Percentiles rank a stretch among this genome's conserved stretches.
Conservation (phyloP, 1,140 invertebrate genomes). For the Dreissena rostriformis region DNA sequence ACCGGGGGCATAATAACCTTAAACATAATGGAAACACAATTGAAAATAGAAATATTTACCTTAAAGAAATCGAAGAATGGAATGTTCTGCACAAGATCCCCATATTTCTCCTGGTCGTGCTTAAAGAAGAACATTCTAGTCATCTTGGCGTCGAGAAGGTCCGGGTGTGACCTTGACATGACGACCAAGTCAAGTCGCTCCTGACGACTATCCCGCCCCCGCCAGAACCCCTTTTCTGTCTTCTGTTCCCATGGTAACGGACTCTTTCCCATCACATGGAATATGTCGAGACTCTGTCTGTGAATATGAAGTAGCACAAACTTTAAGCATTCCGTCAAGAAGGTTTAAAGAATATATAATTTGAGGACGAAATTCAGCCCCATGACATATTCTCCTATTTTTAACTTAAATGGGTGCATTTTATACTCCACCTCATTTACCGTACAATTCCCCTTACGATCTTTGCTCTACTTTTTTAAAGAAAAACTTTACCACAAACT, state of each 20-base stretch:
- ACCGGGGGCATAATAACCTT: background rate
- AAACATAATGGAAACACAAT: background rate
- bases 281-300: slow-evolving; percentile 93
- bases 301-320: no score
- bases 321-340: no score
- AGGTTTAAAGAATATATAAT: no score
- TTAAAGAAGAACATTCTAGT: slow-evolving; percentile 99
- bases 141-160: slow-evolving; percentile 94
- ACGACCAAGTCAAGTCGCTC: slow-evolving; percentile 90
- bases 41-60: slow-evolving; percentile 77
- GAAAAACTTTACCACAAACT: no score
- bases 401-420: no score
- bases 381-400: no score
- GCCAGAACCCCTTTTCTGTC: slow-evolving; percentile 91
- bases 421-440: no score
- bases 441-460: no score
- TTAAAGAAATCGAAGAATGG: slow-evolving; percentile 98
- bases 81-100: slow-evolving; percentile 90
- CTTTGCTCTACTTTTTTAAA: no score
- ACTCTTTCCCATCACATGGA: slow-evolving; percentile 93
- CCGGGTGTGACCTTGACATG: slow-evolving; percentile 88
- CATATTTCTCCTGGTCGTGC: slow-evolving; percentile 90
- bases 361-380: no score
- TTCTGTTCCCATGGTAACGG: slow-evolving; percentile 89
- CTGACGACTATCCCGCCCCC: slow-evolving; percentile 93